A percentile compares a stretch with the other conserved stretches of the same genome.
These are phyloP conservation scores for Stratiolaelaps scimitus DNA, from an alignment of 1,140 invertebrate genomes.

Conservation along the genomic window DNA sequence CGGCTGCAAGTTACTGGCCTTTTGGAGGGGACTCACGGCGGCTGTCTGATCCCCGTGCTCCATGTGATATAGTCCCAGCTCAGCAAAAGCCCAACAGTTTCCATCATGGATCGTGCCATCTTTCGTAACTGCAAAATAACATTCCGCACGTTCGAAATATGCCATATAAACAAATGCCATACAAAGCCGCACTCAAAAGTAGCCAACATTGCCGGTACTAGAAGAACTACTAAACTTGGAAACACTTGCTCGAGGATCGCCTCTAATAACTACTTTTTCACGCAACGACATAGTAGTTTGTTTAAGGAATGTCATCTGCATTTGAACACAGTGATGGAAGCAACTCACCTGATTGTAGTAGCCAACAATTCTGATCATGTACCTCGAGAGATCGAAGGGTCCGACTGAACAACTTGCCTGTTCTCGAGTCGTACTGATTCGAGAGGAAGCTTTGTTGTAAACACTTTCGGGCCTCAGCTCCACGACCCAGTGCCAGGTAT, in stretches of 20 bases:
- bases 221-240: too few species aligned
- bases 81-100: slow-evolving; percentile 13
- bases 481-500: background rate
- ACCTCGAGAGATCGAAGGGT: background rate
- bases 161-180: background rate
- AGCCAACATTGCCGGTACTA: too few species aligned
- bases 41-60: background rate
- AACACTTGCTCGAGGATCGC: too few species aligned
- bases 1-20: background rate
- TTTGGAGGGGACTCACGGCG: slow-evolving; percentile 2
- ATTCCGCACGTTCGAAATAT: background rate
- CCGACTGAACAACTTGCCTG: background rate
- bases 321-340: background rate
- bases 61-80: background rate
- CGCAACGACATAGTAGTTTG: too few species aligned
- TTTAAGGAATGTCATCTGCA: too few species aligned
- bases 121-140: slow-evolving; percentile 11
- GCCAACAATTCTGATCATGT: slow-evolving; percentile 1
- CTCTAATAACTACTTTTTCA: too few species aligned
- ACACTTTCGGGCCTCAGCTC: background rate
- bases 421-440: background rate
- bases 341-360: slow-evolving; percentile 19
- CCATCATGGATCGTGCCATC: slow-evolving; percentile 15
- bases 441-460: slow-evolving; percentile 19
- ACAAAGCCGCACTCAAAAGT: background rate